Conservation (phyloP, 92 coral and sea anemone species). For the Galaxea fascicularis region DNA sequence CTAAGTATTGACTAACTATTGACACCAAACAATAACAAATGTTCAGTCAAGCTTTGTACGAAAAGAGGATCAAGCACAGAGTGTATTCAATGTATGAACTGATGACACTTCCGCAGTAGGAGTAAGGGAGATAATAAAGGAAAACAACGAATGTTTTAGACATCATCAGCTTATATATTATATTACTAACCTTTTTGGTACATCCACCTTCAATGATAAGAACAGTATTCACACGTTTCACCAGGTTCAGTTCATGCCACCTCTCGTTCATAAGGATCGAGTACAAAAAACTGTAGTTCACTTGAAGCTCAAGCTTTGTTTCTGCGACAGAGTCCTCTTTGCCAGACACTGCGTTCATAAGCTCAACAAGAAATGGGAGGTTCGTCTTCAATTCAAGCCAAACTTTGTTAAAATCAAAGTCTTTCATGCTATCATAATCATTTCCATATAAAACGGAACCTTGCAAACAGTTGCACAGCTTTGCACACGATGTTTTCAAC, state of each 20-base stretch:
- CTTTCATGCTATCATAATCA: too few species aligned
- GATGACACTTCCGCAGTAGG: not conserved
- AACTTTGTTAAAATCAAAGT: too few species aligned
- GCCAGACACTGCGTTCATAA: too few species aligned
- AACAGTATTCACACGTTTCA: constrained; percentile 76
- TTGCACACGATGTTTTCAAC: too few species aligned
- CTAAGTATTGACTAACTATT: not conserved
- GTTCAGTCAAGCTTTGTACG: not conserved
- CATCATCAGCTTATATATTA: not conserved
- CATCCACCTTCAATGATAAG: constrained; percentile 80
- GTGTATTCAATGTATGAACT: not conserved
- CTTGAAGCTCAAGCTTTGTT: too few species aligned
- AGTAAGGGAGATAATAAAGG: not conserved
- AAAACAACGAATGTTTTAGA: not conserved
- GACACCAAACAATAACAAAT: constrained; percentile 1
- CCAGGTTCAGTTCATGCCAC: constrained; percentile 82
- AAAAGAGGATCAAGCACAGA: not conserved
- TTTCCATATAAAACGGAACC: too few species aligned
- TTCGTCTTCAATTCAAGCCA: too few species aligned
- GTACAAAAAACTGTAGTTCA: too few species aligned
- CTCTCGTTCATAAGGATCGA: constrained; percentile 79
- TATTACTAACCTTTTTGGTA: constrained; percentile 73
- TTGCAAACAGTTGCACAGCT: too few species aligned
- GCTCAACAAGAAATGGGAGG: too few species aligned
- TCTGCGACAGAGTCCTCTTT: too few species aligned